Base-by-base conservation (phyloP, 1,140 invertebrate genomes). In the Drosophila yakuba region DNA sequence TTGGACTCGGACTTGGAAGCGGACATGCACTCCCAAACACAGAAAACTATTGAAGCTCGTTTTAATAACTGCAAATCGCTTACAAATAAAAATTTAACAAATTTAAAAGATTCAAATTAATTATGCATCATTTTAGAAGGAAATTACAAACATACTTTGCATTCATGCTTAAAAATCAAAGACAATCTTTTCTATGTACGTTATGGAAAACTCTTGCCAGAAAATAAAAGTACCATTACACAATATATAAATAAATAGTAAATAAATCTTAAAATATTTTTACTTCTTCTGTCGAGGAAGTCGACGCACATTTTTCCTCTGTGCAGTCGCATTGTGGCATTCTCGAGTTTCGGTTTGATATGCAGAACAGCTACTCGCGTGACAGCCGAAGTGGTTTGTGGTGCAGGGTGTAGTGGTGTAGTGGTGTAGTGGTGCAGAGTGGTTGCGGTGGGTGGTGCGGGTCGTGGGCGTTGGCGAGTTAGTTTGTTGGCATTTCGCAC, bases 401-500 rank as follows among this genome's bases (percentile, higher is more conserved):
- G 52, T 43, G 52, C 54, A 63, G 48, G 41, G 32, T 35, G 55
- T 10, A 41, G 58, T 28, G 41, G 35, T 55, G 23, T 23, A 23
- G 55, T 14, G 51, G 4, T n/a, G 58, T 50, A 64, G 47, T 10
- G 35, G 58, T 36, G 41, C 17, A 39, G 51, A 17, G 54, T 56
- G 51, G 52, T 10, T 15, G 58, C 55, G 72, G 50, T 51, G 48
- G 60, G 48, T 35, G 54, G 25, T 20, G 59, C 39, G 28, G 43
- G 23, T 6, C n/a, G 63, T 41, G 59, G 38, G 44, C 57, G 58
- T 57, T 55, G 59, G 57, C 54, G 74, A 76, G 56, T 80, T 89
- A 71, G 84, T 88, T 86, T 86, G 83, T 88, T 88, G 63, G 84
- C 84, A 88, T 88, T 88, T 88, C 50, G 84, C 83, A 89, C 83